Conservation (phyloP, 2,113 vertebrate genomes). For the Ameiurus melas region DNA sequence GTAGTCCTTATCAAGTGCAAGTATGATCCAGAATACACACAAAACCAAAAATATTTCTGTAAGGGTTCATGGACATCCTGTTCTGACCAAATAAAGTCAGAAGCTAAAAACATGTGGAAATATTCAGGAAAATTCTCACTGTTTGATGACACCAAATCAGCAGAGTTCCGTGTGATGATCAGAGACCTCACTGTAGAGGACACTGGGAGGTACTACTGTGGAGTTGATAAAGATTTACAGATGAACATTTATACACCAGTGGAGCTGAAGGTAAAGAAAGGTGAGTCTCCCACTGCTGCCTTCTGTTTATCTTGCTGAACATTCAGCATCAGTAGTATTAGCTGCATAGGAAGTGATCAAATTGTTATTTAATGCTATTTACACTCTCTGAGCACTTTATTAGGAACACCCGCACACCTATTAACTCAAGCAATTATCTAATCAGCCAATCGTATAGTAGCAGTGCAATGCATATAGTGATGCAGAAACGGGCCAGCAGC, state of each 20-base stretch:
- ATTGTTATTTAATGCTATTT: neutral
- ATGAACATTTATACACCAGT: neutral
- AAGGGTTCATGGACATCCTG: too few relatives aligned
- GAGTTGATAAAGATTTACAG: neutral
- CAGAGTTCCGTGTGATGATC: neutral
- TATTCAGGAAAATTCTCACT: conserved; percentile 2
- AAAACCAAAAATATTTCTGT: neutral
- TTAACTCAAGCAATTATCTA: too few relatives aligned
- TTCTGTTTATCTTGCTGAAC: neutral
- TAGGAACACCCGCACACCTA: neutral
- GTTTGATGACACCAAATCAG: conserved; percentile 2
- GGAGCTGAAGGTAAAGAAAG: neutral
- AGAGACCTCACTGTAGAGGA: neutral
- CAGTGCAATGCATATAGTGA: too few relatives aligned
- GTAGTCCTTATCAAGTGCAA: neutral
- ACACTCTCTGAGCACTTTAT: neutral
- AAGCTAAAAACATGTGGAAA: neutral
- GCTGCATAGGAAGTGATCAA: neutral
- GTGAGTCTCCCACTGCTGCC: neutral
- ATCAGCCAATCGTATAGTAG: too few relatives aligned
- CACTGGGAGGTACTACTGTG: neutral
- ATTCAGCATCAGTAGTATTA: neutral
- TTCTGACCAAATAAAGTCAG: too few relatives aligned
- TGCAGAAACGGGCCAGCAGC: too few relatives aligned
- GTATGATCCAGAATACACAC: neutral